These are phyloP conservation scores for Sardinella longiceps DNA, from an alignment of 2,797 vertebrate species.

Conservation along the genomic window DNA sequence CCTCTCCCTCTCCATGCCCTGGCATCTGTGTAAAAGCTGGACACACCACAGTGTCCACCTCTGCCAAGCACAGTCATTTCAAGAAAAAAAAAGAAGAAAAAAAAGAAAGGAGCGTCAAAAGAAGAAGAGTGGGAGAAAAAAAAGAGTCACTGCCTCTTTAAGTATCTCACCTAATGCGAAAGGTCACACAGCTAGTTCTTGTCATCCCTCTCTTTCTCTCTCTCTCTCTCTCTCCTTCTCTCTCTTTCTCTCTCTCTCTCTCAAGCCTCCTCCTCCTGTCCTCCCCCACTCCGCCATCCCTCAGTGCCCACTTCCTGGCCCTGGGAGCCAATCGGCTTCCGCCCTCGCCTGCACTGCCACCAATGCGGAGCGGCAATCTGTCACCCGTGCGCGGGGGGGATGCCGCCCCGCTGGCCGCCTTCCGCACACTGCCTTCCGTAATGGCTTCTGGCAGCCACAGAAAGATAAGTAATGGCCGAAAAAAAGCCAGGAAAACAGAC, in stretches of 20 bases:
- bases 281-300: conserved; percentile 69
- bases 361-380: conserved; percentile 97
- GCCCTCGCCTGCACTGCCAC: conserved; percentile 86
- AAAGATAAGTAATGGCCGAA: conserved; percentile 74
- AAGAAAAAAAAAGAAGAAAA: background rate
- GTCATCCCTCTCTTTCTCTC: conserved; percentile 70
- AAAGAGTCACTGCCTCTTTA: conserved; percentile 72
- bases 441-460: conserved; percentile 97
- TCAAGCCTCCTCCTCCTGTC: conserved; percentile 75
- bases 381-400: conserved; percentile 91
- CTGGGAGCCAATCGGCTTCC: conserved; percentile 91
- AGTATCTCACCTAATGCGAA: conserved; percentile 73
- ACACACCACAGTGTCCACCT: conserved; percentile 63
- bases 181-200: conserved; percentile 80
- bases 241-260: conserved; percentile 76
- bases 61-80: conserved; percentile 72
- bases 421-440: conserved; percentile 89
- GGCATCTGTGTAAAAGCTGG: conserved; percentile 65
- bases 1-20: conserved; percentile 68
- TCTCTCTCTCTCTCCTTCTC: conserved; percentile 60
- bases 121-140: conserved; percentile 53
- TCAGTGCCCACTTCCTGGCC: conserved; percentile 92
- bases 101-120: background rate
- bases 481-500: conserved; percentile 49
- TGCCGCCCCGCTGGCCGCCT: conserved; percentile 94